Evolutionary conservation across 1,140 invertebrate species (phyloP).

Genomic region (Apis florea): DNA sequence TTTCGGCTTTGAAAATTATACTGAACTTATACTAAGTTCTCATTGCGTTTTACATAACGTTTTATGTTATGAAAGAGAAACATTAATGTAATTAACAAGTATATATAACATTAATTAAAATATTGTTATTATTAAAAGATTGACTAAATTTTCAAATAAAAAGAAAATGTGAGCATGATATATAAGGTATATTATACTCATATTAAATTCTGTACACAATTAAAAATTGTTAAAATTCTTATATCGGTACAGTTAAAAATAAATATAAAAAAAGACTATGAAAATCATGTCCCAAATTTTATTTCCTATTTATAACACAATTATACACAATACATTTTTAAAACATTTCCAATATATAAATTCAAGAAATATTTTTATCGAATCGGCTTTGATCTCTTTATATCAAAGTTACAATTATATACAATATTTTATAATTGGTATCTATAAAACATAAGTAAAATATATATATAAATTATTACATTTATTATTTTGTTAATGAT

Average conservation of each 20-base stretch:
- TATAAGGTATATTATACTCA: constrained; percentile 56
- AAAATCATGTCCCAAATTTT: constrained; percentile 19
- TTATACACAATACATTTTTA: neutral
- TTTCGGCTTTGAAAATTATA: neutral
- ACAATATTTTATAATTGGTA: constrained; percentile 5
- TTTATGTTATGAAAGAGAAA: constrained; percentile 52
- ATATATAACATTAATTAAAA: constrained; percentile 40
- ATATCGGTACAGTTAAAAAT: constrained; percentile 57
- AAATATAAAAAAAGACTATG: constrained; percentile 18
- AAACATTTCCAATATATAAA: neutral
- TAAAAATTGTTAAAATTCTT: constrained; percentile 62
- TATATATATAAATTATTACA: neutral
- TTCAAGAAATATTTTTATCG: neutral
- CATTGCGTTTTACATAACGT: constrained; percentile 39
- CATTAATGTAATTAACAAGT: constrained; percentile 3
- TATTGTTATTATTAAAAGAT: constrained; percentile 32
- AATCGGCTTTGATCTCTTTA: neutral
- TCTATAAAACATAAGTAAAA: neutral
- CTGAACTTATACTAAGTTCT: constrained; percentile 44
- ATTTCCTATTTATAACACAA: constrained; percentile 12
- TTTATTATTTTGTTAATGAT: neutral
- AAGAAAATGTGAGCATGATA: constrained; percentile 36
- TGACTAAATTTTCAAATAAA: constrained; percentile 19
- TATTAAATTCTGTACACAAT: constrained; percentile 54
- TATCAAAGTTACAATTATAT: neutral